Evolutionary conservation across 1,140 invertebrate genomes (phyloP), one percentile per base, ranked within the genome.

Genomic region (Megalopta genalis): DNA sequence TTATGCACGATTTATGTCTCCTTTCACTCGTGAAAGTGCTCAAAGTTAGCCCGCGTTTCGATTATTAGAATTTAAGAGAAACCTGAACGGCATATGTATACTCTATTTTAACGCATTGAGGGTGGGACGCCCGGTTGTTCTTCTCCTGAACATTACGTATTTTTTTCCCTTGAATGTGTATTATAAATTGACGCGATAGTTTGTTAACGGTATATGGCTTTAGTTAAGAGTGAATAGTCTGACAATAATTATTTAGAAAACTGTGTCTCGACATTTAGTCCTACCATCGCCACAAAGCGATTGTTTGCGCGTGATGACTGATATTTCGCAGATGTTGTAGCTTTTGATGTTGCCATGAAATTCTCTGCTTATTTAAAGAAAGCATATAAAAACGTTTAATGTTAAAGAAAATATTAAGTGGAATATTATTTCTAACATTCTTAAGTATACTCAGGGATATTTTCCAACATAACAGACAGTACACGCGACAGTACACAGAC

Each of bases 1-100:
- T 71, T 68, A 71, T 71, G 63, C 67, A 75, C 32, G 77, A 84
- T 77, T 81, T 78, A 81, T 84, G 64, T 84, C 71, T 84, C 82
- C 72, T 83, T 80, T 73, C 57, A 78, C 62, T 57, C 14, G 32
- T 23, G 27, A 49, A 57, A 64, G 14, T 65, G 62, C 46, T 79
- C 77, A 73, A 79, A 79, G 7, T 42, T 78, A 72, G 12, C 54
- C n/a, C 42, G 46, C 60, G 57, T 37, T 59, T 78, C 32, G 6
- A 72, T 65, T 46, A 46, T 57, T 39, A 42, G 37, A 65, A 73
- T 73, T 65, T 57, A 73, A 70, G 27, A 39, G 49, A 12, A 70
- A 39, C 4, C 18, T 7, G n/a, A 21, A 25, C 21, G 37, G 63
- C 63, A 74, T 18, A 32, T 25, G 21, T 57, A 57, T 67, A 73